Evolutionary conservation across 2,888 invertebrate genomes (phyloP).

Genomic region (Onthophagus sagittarius): DNA sequence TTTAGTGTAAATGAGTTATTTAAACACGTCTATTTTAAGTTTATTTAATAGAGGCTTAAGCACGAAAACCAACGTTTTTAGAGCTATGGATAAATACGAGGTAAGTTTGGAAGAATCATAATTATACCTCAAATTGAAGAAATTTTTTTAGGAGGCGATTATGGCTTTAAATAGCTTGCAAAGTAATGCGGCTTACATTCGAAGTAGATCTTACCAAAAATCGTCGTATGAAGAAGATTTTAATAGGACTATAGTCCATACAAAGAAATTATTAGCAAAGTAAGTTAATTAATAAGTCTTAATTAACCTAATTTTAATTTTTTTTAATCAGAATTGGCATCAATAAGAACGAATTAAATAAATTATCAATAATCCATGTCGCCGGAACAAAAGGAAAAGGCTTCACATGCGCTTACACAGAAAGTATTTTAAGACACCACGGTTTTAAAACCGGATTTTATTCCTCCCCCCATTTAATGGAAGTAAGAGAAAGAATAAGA

Average conservation of each 20-base stretch:
- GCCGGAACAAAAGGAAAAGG: slow-evolving; percentile 98
- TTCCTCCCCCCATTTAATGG: slow-evolving; percentile 93
- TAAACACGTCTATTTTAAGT: neutral
- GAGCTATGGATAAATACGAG: slow-evolving; percentile 21
- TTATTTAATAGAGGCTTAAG: neutral
- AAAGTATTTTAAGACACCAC: slow-evolving; percentile 79
- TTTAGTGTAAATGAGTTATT: neutral
- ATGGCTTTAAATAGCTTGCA: slow-evolving; percentile 66
- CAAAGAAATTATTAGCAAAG: slow-evolving; percentile 56
- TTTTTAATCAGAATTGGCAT: slow-evolving; percentile 19
- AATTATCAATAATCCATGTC: slow-evolving; percentile 84
- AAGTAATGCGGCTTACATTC: slow-evolving; percentile 64
- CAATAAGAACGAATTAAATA: slow-evolving; percentile 17
- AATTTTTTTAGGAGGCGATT: slow-evolving; percentile 65
- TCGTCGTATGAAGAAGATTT: slow-evolving; percentile 39
- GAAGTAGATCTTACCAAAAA: slow-evolving; percentile 47
- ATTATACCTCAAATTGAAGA: no score
- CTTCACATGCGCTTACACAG: slow-evolving; percentile 90
- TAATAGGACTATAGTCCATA: slow-evolving; percentile 44
- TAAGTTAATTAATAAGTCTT: slow-evolving; percentile 29
- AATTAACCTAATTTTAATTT: neutral
- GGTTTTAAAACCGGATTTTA: slow-evolving; percentile 90
- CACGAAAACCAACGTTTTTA: neutral
- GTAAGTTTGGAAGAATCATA: slow-evolving; percentile 21
- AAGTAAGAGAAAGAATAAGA: slow-evolving; percentile 86